Base-by-base conservation (phyloP, 2,888 invertebrate genomes). In the Euzetes globulus region DNA sequence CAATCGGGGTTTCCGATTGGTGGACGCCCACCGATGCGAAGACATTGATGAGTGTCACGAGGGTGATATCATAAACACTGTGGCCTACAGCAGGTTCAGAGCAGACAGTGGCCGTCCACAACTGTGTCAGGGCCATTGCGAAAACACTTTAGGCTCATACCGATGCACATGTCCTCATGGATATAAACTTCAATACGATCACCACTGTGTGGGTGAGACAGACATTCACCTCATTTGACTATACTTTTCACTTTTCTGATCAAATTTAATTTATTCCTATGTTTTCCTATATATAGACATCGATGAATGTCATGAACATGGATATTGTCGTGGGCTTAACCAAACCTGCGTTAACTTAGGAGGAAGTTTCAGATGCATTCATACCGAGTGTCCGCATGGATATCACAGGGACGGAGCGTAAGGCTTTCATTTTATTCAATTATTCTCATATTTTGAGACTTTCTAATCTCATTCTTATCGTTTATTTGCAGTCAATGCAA, bases 1-100 rank as follows among this genome's bases (percentile, higher is more conserved):
- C 81, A 87, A 89, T 72, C 83, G 87, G 0, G 98, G 98, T 0
- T 98, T 90, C 83, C 86, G 88, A 22, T 84, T 97, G 1, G 88
- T 76, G n/a, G 75, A 63, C 50, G 50, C 41, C 25, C 72, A 71
- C 27, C 74, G 75, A 13, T 73, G 73, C 29, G 68, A 73, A 41
- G 75, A 73, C 33, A 63, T 74, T n/a, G 73, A 75, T 33, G 73
- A 74, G 55, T 73, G 73, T 19, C 72, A 60, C 25, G 71, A 73
- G 22, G 73, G 75, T 13, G 73, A 73, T 22, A 19, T 47, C n/a
- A 71, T 75, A 19, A 75, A 65, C 15, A 6, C 22, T 13, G 71
- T 75, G 25, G 50, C 75, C 19, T 74, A 71, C 29, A 74, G 74
- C 37, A 71, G 74, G 4, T 74, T 74, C 74, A 71, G 41, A 27